These are phyloP conservation scores for Caenorhabditis panamensis DNA, from an alignment of 2,888 invertebrate species.

Conservation along the genomic window DNA sequence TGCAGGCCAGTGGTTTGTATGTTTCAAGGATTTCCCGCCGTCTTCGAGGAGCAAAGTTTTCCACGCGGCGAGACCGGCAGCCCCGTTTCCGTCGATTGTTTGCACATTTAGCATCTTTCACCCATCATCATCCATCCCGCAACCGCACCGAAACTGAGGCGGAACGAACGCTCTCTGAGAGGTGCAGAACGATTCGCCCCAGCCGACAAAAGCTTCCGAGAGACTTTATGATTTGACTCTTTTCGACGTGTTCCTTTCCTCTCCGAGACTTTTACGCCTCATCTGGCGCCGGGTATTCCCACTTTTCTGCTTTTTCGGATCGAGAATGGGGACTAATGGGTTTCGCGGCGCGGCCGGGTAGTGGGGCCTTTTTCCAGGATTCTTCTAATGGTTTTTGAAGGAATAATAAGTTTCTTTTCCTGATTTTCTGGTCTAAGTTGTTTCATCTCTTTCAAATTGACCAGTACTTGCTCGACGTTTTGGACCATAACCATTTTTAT, in stretches of 20 bases:
- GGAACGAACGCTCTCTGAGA: slow-evolving; percentile 16
- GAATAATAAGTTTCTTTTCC: background rate
- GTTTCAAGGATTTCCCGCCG: slow-evolving; percentile 46
- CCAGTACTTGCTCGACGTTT: too few species aligned
- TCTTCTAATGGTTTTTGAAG: background rate
- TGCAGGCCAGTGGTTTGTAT: slow-evolving; percentile 47
- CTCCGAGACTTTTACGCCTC: slow-evolving; percentile 11
- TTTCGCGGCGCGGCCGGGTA: background rate
- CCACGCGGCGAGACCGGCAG: slow-evolving; percentile 48
- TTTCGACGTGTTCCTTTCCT: slow-evolving; percentile 1
- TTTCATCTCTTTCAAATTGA: too few species aligned
- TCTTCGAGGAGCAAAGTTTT: slow-evolving; percentile 31
- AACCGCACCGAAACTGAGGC: slow-evolving; percentile 22
- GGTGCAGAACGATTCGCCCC: slow-evolving; percentile 38
- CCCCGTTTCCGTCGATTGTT: slow-evolving; percentile 50
- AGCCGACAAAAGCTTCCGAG: slow-evolving; percentile 34
- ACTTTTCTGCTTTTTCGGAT: background rate
- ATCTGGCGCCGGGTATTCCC: background rate
- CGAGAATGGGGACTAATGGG: slow-evolving; percentile 31
- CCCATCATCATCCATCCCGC: slow-evolving; percentile 39
- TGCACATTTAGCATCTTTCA: slow-evolving; percentile 62
- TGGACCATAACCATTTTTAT: too few species aligned
- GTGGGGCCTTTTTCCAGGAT: slow-evolving; percentile 1
- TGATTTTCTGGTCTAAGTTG: background rate
- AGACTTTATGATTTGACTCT: slow-evolving; percentile 36